These are phyloP conservation scores for Tragelaphus imberbis DNA, from an alignment of 2,113 vertebrate genomes.

Conservation along the genomic window DNA sequence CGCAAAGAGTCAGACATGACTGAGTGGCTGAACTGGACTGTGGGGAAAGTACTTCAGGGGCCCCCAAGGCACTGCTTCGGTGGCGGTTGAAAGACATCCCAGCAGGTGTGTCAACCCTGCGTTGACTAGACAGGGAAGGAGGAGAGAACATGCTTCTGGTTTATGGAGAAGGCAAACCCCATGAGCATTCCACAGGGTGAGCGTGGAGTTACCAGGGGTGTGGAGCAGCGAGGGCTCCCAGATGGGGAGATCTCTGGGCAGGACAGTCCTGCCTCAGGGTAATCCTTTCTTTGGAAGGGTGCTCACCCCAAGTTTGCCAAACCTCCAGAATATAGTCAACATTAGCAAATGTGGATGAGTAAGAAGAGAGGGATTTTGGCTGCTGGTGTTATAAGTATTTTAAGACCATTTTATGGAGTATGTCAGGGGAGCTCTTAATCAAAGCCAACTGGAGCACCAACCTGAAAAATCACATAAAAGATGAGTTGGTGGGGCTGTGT, in stretches of 20 bases:
- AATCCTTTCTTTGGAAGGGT: not conserved
- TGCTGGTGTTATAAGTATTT: not conserved
- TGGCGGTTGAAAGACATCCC: not conserved
- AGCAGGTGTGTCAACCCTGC: not conserved
- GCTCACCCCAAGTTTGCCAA: not conserved
- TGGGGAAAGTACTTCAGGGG: not conserved
- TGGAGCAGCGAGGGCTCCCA: fast-evolving
- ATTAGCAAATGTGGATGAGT: not conserved
- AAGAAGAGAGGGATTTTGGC: not conserved
- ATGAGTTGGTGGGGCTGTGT: not conserved
- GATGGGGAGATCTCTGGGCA: not conserved
- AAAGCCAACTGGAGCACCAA: not conserved
- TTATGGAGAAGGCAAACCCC: not conserved
- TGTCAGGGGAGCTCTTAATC: not conserved
- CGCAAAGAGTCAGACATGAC: too few relatives aligned
- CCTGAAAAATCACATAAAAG: not conserved
- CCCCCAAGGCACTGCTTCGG: conserved; percentile 27
- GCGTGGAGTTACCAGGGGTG: not conserved
- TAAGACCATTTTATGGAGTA: not conserved
- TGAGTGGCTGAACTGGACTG: too few relatives aligned
- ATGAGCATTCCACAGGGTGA: not conserved
- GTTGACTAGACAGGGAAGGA: not conserved
- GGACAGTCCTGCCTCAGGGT: not conserved
- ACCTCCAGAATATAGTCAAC: not conserved
- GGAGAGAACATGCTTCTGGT: not conserved